Evolutionary conservation across 2,888 invertebrate genomes (phyloP).

Genomic region (Cosmia trapezina): DNA sequence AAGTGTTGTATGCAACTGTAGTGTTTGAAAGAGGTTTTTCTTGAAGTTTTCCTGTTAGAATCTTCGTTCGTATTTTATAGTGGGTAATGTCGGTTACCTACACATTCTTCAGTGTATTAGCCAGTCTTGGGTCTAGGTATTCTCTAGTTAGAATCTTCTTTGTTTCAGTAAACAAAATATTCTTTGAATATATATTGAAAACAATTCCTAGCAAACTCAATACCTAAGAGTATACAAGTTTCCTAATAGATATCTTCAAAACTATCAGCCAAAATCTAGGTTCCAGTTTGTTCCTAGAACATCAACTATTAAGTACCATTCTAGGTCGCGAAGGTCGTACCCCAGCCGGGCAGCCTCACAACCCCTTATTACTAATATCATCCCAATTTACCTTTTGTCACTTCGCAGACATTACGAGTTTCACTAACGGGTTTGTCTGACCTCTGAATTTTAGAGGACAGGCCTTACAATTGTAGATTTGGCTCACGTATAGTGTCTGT

Average conservation of each 20-base stretch:
- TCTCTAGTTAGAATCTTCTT: conserved; percentile 17
- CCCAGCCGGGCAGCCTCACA: conserved; percentile 20
- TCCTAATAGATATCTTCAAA: conserved; percentile 11
- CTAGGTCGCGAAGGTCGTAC: conserved; percentile 29
- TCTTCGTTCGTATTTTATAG: not conserved
- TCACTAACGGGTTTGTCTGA: conserved; percentile 62
- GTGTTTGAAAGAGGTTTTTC: conserved; percentile 17
- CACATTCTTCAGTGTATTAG: conserved; percentile 4
- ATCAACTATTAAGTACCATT: conserved; percentile 29
- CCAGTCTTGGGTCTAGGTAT: not conserved
- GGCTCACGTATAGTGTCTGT: conserved; percentile 69
- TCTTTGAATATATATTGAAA: not conserved
- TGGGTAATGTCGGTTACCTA: not conserved
- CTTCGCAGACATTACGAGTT: conserved; percentile 46
- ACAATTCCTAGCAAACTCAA: not conserved
- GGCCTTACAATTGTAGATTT: conserved; percentile 68
- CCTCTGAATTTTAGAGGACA: conserved; percentile 55
- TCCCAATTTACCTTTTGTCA: conserved; percentile 60
- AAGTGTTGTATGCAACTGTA: not conserved
- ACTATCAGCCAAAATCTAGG: conserved; percentile 23
- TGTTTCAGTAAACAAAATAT: conserved; percentile 1
- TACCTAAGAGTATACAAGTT: conserved; percentile 16
- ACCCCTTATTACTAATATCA: conserved; percentile 49
- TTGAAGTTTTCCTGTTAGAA: conserved; percentile 51
- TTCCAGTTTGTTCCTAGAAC: conserved; percentile 12